Percentiles rank a stretch among this genome's conserved stretches.
Conservation (phyloP, 1,140 invertebrate genomes). For the Cherax quadricarinatus region DNA sequence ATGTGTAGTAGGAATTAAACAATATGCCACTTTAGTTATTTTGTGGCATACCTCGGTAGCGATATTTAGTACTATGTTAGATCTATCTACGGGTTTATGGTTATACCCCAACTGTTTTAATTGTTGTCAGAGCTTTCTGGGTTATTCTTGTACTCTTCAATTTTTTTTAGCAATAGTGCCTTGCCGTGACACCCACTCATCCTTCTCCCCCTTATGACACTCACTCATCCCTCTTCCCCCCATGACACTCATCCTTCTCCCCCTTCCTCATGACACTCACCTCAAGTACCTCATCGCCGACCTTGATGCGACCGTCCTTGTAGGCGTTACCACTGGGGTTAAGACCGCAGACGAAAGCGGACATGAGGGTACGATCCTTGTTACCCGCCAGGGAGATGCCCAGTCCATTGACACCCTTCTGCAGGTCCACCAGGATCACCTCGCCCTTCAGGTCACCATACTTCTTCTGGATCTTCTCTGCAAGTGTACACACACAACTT, state of each 20-base stretch:
- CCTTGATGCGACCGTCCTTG: slow-evolving; percentile 85
- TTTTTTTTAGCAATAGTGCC: too few relatives aligned
- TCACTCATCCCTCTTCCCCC: too few relatives aligned
- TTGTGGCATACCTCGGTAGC: too few relatives aligned
- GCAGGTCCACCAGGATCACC: slow-evolving; percentile 84
- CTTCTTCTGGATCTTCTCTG: slow-evolving; percentile 94
- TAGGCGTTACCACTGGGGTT: slow-evolving; percentile 90
- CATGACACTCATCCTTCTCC: too few relatives aligned
- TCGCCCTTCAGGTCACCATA: slow-evolving; percentile 87
- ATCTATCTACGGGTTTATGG: too few relatives aligned
- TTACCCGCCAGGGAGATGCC: slow-evolving; percentile 96
- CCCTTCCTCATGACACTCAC: slow-evolving; percentile 78
- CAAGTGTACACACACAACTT: slow-evolving; percentile 72
- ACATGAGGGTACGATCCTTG: slow-evolving; percentile 95
- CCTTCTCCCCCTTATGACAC: neutral
- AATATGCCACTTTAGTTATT: too few relatives aligned
- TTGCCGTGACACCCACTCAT: too few relatives aligned
- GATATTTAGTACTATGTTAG: too few relatives aligned
- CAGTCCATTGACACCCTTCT: slow-evolving; percentile 81
- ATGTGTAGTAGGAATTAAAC: too few relatives aligned
- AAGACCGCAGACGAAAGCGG: slow-evolving; percentile 96
- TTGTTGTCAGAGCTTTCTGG: too few relatives aligned
- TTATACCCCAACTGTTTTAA: too few relatives aligned
- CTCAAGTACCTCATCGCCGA: slow-evolving; percentile 97
- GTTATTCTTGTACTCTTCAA: too few relatives aligned